A percentile compares a stretch with the other conserved stretches of the same genome.
Evolutionary conservation across 2,888 invertebrate species (phyloP).

Genomic region (Timandra comae): DNA sequence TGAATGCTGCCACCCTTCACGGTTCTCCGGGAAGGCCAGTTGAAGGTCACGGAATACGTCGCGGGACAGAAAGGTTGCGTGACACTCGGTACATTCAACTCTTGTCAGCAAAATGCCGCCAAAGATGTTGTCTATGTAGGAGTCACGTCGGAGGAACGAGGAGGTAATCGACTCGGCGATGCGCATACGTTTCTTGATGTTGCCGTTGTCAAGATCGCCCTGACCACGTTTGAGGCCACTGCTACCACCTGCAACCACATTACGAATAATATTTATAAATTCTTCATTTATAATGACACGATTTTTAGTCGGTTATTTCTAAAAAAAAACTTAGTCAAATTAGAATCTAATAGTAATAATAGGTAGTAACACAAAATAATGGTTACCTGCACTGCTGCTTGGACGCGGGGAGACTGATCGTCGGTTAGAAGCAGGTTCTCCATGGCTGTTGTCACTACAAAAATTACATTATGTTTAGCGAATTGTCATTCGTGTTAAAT

Average conservation of each 20-base stretch:
- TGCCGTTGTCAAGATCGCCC: conserved; percentile 16
- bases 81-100: conserved; percentile 84
- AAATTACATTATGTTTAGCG: no score
- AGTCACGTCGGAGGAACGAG: conserved; percentile 36
- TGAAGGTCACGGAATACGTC: conserved; percentile 90
- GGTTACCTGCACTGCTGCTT: conserved; percentile 38
- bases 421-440: conserved; percentile 31
- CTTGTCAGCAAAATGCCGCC: conserved; percentile 86
- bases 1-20: conserved; percentile 67
- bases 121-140: conserved; percentile 81
- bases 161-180: conserved; percentile 27
- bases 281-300: no score
- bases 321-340: no score
- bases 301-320: no score
- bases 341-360: no score
- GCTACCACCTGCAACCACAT: conserved; percentile 10
- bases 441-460: conserved; percentile 30
- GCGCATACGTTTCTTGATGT: conserved; percentile 49
- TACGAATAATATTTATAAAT: no score
- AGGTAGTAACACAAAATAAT: no score
- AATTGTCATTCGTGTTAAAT: no score
- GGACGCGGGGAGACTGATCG: conserved; percentile 53
- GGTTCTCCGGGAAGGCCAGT: conserved; percentile 82
- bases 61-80: conserved; percentile 82
- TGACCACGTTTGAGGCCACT: no score